Base-by-base conservation (phyloP, 1,140 invertebrate species). In the Anastatus disparis region DNA sequence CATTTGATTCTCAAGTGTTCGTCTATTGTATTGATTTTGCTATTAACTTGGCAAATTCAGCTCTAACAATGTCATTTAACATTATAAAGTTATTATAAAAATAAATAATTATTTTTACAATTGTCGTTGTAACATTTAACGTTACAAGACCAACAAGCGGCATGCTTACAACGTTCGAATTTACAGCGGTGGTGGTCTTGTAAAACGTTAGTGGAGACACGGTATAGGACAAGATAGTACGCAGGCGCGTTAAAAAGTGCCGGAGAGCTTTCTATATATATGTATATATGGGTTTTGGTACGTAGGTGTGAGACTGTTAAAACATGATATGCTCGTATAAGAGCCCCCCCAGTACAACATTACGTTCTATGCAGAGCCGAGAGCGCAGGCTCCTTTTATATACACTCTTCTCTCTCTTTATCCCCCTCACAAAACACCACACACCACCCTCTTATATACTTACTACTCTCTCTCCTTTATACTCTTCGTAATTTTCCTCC, bases 1-100 rank as follows among this genome's bases (percentile, higher is more conserved):
- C 70, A 67, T 67, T 72, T 72, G 64, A 72, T 72, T 72, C 70
- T 61, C 62, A 65, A 71, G 61, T 65, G 70, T 58, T 64, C 50
- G 55, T 61, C 62, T 71, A 66, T 65, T 61, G 70, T 71, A 71
- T 71, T 71, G 70, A 71, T 71, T 65, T 71, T 65, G 20, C 50
- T 59, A 65, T 59, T 52, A 66, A 61, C 3, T 31, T 62, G 1
- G 61, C 6, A 55, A 24, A 55, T 53, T 42, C 6, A 6, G 4
- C 17, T 0, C 17, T 50, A 50, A 3, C 6, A 2, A 22, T 3
- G 48, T 13, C 6, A 15, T 46, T 46, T 46, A n/a, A 4, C 6
- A 46, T 13, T 8, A 4, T 4, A 15, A 46, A 4, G 3, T 15
- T 15, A 15, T 4, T 35, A 35, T 10, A 4, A 35, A 35, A 35